A percentile compares a stretch with the other conserved stretches of the same genome.
phyloP scores from a whole-genome alignment of 1,140 invertebrate species.

The Coelopa frigida region DNA sequence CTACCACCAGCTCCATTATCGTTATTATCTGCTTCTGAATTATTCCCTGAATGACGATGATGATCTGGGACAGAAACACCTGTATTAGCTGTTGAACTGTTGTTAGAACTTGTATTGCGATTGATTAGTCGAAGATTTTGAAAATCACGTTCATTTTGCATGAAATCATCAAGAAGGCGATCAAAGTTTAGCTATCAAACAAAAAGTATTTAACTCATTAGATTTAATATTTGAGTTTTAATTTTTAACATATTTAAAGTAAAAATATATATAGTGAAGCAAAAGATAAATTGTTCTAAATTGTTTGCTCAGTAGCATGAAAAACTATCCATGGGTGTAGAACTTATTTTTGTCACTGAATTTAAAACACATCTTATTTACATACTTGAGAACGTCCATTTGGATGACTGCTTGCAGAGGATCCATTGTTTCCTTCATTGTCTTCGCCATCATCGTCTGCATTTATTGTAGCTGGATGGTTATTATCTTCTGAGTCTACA shows the following conservation, averaged over 20 bases:
- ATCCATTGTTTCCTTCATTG: conserved; percentile 1
- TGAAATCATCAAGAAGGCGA: conserved; percentile 36
- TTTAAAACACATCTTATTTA: not conserved
- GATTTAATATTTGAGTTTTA: too few relatives aligned
- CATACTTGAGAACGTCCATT: conserved; percentile 5
- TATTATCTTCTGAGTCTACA: conserved; percentile 16
- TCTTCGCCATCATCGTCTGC: conserved; percentile 1
- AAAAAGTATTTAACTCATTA: too few relatives aligned
- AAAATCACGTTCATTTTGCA: conserved; percentile 40
- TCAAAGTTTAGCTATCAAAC: conserved; percentile 28
- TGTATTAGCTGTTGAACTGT: not conserved
- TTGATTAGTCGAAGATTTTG: conserved; percentile 27
- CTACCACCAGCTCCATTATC: conserved; percentile 48
- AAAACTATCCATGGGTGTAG: not conserved
- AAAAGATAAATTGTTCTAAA: not conserved
- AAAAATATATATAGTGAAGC: not conserved
- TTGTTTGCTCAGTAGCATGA: not conserved
- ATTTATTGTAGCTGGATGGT: not conserved
- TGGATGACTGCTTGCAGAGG: not conserved
- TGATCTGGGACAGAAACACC: not conserved
- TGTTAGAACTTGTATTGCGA: conserved; percentile 10
- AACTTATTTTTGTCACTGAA: not conserved
- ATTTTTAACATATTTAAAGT: too few relatives aligned
- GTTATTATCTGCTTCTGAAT: not conserved
- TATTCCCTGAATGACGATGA: not conserved